Conservation (phyloP, 2,113 vertebrate species). For the Trogon melanurus region DNA sequence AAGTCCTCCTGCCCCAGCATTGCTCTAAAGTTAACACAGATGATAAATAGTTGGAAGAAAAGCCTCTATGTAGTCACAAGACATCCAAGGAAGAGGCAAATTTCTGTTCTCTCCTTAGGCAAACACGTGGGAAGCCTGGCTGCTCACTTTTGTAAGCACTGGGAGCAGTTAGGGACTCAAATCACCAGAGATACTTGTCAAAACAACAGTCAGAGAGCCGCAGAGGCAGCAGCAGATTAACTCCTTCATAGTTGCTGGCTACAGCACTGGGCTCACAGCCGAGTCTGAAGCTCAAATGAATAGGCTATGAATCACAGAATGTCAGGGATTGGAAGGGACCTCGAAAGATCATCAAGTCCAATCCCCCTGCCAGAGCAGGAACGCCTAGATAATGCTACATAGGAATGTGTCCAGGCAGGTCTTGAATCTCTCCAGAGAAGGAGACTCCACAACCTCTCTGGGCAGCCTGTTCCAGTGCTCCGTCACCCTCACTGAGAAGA, state of each 20-base stretch:
- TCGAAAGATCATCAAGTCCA: too few relatives aligned
- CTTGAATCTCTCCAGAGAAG: too few relatives aligned
- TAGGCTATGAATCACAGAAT: not conserved
- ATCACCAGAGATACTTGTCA: slow-evolving; percentile 64
- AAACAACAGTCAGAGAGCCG: slow-evolving; percentile 42
- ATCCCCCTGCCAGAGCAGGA: too few relatives aligned
- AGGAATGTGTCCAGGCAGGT: too few relatives aligned
- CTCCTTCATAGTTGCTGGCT: slow-evolving; percentile 9
- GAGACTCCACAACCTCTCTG: too few relatives aligned
- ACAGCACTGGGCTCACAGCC: not conserved
- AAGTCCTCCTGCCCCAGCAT: not conserved
- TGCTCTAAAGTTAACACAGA: not conserved
- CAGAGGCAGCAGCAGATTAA: slow-evolving; percentile 54
- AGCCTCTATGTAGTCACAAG: not conserved
- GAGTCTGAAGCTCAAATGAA: not conserved
- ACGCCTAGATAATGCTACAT: too few relatives aligned
- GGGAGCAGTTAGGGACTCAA: slow-evolving; percentile 61
- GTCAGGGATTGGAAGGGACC: too few relatives aligned
- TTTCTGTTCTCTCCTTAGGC: slow-evolving; percentile 42
- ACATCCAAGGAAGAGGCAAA: not conserved
- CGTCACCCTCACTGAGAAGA: too few relatives aligned
- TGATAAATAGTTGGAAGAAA: not conserved
- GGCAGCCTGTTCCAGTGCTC: too few relatives aligned
- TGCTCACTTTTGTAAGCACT: slow-evolving; percentile 47
- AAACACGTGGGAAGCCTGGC: slow-evolving; percentile 34